Percentiles rank a stretch among this genome's conserved stretches.
Conservation (phyloP, 2,888 invertebrate species). For the Carabus problematicus region DNA sequence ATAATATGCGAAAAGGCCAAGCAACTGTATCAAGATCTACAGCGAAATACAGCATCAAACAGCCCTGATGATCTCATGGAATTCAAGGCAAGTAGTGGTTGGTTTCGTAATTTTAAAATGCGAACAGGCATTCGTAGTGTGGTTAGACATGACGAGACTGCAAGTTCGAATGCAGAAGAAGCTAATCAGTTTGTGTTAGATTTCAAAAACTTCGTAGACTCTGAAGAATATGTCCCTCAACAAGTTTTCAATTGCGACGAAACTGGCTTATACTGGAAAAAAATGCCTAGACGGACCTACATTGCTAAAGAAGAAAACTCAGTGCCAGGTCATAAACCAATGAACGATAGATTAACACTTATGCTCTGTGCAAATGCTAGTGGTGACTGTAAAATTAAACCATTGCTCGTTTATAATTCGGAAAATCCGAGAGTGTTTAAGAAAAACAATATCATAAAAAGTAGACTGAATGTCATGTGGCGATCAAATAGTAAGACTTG, state of each 20-base stretch:
- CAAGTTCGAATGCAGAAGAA: slow-evolving; percentile 21
- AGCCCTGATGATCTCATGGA: too few relatives aligned
- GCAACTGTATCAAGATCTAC: too few relatives aligned
- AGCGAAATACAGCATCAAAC: too few relatives aligned
- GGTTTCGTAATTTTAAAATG: background rate
- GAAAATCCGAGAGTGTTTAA: slow-evolving; percentile 46
- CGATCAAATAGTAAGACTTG: slow-evolving; percentile 42
- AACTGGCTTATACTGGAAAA: background rate
- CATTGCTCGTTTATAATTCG: slow-evolving; percentile 48
- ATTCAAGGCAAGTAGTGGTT: background rate
- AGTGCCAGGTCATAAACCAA: slow-evolving; percentile 5
- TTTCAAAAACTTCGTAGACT: slow-evolving; percentile 38
- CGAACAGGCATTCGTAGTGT: background rate
- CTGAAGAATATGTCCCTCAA: slow-evolving; percentile 40
- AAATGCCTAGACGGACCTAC: slow-evolving; percentile 4
- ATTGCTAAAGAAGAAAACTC: background rate
- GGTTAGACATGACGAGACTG: background rate
- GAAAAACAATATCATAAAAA: slow-evolving; percentile 23
- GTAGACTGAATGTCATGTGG: slow-evolving; percentile 44
- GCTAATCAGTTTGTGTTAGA: slow-evolving; percentile 40
- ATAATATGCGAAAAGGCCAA: too few relatives aligned
- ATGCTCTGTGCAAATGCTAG: slow-evolving; percentile 48
- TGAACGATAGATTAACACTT: slow-evolving; percentile 45
- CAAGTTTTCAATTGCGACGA: slow-evolving; percentile 25
- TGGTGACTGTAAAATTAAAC: slow-evolving; percentile 49